These are phyloP conservation scores for Meloe dianella DNA, from an alignment of 2,888 invertebrate genomes.

Conservation along the genomic window DNA sequence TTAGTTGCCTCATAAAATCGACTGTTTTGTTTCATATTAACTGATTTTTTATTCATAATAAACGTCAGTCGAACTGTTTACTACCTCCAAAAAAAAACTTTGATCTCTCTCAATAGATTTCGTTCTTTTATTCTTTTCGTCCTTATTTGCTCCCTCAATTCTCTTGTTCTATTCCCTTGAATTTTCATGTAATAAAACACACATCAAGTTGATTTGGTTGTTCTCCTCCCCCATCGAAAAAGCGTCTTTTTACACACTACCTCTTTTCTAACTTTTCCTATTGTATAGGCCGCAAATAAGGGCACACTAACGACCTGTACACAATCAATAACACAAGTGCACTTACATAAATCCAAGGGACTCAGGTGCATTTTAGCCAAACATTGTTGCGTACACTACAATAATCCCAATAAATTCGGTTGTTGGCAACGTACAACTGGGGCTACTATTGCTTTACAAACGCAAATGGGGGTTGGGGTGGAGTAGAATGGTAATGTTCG, in stretches of 20 bases:
- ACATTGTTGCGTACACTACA: constrained; percentile 35
- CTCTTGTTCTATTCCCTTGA: not conserved
- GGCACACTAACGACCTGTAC: constrained; percentile 49
- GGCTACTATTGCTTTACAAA: constrained; percentile 4
- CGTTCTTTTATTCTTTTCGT: not conserved
- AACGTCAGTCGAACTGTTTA: constrained; percentile 25
- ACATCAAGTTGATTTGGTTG: constrained; percentile 5
- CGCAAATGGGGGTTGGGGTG: not conserved
- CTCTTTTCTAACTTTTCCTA: not conserved
- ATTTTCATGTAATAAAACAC: constrained; percentile 4
- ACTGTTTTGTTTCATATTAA: not conserved
- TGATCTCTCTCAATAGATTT: constrained; percentile 22
- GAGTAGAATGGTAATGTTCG: not conserved
- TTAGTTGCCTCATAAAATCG: not conserved
- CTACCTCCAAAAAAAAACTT: constrained; percentile 23
- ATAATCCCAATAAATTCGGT: constrained; percentile 42
- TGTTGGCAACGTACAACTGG: constrained; percentile 29
- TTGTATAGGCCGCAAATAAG: constrained; percentile 47
- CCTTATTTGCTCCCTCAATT: not conserved
- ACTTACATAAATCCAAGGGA: constrained; percentile 50
- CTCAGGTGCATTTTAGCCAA: constrained; percentile 50
- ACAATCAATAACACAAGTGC: constrained; percentile 51
- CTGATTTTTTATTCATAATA: constrained; percentile 31
- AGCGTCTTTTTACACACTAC: not conserved
- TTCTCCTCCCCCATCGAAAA: not conserved